A percentile compares a stretch with the other conserved stretches of the same genome.
These are phyloP conservation scores for Caenorhabditis panamensis DNA, from an alignment of 2,888 invertebrate species.

Conservation along the genomic window DNA sequence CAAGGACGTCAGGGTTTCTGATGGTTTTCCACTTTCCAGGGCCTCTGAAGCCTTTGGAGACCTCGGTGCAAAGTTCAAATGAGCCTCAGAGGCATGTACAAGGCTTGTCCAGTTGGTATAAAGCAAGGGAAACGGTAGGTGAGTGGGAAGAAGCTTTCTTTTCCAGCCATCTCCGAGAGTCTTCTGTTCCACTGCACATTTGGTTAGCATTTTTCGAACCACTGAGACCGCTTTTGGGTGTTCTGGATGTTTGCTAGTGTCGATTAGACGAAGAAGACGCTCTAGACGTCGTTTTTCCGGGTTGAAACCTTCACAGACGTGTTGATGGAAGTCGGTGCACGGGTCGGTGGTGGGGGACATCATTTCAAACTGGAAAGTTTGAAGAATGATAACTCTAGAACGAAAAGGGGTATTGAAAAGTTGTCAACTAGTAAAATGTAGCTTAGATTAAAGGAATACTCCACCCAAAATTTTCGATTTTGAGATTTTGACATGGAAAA, in stretches of 20 bases:
- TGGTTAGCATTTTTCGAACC: constrained; percentile 32
- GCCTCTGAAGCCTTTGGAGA: too few species aligned
- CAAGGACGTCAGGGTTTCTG: constrained; percentile 15
- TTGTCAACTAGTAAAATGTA: background rate
- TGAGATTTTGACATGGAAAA: too few species aligned
- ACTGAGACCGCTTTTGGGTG: constrained; percentile 20
- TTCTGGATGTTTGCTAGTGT: background rate
- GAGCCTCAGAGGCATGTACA: too few species aligned
- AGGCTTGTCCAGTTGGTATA: background rate
- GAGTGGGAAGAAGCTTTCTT: constrained; percentile 14
- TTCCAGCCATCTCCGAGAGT: too few species aligned
- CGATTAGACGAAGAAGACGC: constrained; percentile 16
- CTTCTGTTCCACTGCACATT: constrained; percentile 15
- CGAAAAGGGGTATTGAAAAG: too few species aligned
- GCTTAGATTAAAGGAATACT: too few species aligned
- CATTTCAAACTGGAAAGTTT: constrained; percentile 18
- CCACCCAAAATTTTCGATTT: too few species aligned
- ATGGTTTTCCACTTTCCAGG: too few species aligned
- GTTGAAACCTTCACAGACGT: constrained; percentile 29
- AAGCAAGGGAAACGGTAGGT: constrained; percentile 15
- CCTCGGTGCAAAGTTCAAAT: background rate
- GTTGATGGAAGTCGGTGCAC: constrained; percentile 32
- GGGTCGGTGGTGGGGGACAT: constrained; percentile 11
- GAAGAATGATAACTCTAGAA: background rate
- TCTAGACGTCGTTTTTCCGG: constrained; percentile 7